Evolutionary conservation across 2,888 invertebrate genomes (phyloP).

Genomic region (Trachelus troglodyta): DNA sequence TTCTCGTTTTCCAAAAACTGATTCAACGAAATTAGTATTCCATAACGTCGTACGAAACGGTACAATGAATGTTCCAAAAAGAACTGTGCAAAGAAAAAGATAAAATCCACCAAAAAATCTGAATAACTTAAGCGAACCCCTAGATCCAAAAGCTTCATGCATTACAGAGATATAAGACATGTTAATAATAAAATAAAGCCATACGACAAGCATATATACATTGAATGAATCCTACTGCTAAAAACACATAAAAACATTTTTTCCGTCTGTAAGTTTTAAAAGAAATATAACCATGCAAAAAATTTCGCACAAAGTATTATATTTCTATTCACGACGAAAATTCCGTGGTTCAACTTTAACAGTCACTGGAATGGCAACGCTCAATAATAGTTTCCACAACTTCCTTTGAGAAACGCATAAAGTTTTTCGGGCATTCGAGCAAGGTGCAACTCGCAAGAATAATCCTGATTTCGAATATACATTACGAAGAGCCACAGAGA

Average conservation of each 20-base stretch:
- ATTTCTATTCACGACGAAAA: background rate
- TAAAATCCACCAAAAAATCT: background rate
- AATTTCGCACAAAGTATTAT: background rate
- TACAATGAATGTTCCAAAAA: background rate
- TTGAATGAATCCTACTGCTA: background rate
- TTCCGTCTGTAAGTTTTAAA: background rate
- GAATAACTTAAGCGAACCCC: background rate
- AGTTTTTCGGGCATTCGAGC: slow-evolving; percentile 22
- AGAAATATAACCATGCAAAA: background rate
- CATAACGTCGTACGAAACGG: background rate
- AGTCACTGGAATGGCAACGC: background rate
- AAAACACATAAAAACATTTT: background rate
- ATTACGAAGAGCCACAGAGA: slow-evolving; percentile 7
- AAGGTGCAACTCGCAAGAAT: slow-evolving; percentile 26
- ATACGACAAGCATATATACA: too few relatives aligned
- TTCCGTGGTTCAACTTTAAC: background rate
- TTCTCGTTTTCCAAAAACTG: background rate
- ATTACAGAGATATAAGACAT: background rate
- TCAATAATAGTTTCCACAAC: background rate
- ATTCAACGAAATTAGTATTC: background rate
- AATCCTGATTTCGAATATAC: slow-evolving; percentile 18
- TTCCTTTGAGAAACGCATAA: background rate
- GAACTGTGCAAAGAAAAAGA: background rate
- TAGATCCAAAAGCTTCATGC: background rate
- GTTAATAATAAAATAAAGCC: background rate